Percentiles rank a stretch among this genome's conserved stretches.
These are phyloP conservation scores for Pristionchus maxplancki DNA, from an alignment of 2,888 invertebrate species.

Conservation along the genomic window DNA sequence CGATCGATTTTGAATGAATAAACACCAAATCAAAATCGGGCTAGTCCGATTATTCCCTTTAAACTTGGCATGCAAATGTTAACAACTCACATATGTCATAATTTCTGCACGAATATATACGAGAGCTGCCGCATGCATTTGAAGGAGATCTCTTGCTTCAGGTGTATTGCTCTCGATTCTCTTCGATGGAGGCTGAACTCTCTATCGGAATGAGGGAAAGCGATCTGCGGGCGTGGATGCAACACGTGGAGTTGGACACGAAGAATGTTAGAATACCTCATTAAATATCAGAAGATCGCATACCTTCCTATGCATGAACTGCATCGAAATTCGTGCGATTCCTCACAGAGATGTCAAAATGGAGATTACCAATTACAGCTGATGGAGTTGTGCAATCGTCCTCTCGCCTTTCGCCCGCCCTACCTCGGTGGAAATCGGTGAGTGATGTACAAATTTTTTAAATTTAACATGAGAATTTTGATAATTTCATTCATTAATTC, in stretches of 20 bases:
- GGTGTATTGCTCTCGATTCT: slow-evolving; percentile 72
- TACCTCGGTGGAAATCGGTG: slow-evolving; percentile 76
- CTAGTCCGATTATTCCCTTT: too few relatives aligned
- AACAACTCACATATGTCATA: too few relatives aligned
- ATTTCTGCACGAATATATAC: too few relatives aligned
- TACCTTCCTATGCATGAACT: too few relatives aligned
- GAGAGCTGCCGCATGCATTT: too few relatives aligned
- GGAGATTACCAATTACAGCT: slow-evolving; percentile 57
- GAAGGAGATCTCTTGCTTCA: too few relatives aligned
- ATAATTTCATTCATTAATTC: not conserved
- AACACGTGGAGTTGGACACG: slow-evolving; percentile 63
- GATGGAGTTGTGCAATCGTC: slow-evolving; percentile 69
- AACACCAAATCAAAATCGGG: not conserved
- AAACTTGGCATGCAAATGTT: too few relatives aligned
- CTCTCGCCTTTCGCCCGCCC: slow-evolving; percentile 75
- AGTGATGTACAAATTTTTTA: not conserved
- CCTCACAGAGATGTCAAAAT: too few relatives aligned
- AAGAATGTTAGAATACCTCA: slow-evolving; percentile 59
- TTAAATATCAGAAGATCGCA: too few relatives aligned
- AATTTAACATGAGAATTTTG: not conserved
- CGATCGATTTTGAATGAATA: not conserved
- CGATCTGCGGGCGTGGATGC: slow-evolving; percentile 70
- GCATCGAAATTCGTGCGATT: too few relatives aligned
- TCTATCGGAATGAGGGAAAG: slow-evolving; percentile 75
- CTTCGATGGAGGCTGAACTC: slow-evolving; percentile 72